Evolutionary conservation across 2,797 vertebrate species (phyloP).

Genomic region (Sternotherus odoratus): DNA sequence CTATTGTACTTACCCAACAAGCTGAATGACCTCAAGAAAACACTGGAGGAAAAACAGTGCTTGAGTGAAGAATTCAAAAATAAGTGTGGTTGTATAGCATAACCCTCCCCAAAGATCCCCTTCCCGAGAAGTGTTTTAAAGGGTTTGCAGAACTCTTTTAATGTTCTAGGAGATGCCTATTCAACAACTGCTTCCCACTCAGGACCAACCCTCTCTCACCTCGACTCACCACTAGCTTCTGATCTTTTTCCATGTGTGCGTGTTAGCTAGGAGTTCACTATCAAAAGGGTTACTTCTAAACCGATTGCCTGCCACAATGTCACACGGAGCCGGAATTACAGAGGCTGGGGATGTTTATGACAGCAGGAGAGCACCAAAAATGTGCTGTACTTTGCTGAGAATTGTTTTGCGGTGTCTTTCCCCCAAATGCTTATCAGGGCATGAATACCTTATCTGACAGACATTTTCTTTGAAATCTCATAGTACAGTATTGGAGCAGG

Average conservation of each 20-base stretch:
- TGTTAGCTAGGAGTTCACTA: not conserved
- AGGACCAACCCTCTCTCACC: not conserved
- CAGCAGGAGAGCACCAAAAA: slow-evolving; percentile 5
- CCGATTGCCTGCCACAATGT: not conserved
- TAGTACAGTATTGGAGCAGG: not conserved
- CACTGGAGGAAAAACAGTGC: not conserved
- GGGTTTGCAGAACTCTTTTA: not conserved
- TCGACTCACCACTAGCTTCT: not conserved
- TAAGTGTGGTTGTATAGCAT: not conserved
- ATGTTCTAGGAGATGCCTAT: not conserved
- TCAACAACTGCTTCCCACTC: not conserved
- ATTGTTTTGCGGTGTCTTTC: not conserved
- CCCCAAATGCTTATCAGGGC: not conserved
- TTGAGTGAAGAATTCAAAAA: not conserved
- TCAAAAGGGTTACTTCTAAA: not conserved
- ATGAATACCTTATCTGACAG: not conserved
- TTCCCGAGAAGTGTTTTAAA: not conserved
- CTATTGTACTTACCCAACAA: not conserved
- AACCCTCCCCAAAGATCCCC: not conserved
- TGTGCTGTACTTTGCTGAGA: not conserved
- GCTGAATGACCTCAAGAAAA: not conserved
- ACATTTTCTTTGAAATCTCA: slow-evolving; percentile 9
- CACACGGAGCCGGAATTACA: not conserved
- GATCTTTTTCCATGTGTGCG: not conserved
- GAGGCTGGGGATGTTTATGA: not conserved